Evolutionary conservation across 2,797 vertebrate genomes (phyloP).

Genomic region (Falco cherrug): DNA sequence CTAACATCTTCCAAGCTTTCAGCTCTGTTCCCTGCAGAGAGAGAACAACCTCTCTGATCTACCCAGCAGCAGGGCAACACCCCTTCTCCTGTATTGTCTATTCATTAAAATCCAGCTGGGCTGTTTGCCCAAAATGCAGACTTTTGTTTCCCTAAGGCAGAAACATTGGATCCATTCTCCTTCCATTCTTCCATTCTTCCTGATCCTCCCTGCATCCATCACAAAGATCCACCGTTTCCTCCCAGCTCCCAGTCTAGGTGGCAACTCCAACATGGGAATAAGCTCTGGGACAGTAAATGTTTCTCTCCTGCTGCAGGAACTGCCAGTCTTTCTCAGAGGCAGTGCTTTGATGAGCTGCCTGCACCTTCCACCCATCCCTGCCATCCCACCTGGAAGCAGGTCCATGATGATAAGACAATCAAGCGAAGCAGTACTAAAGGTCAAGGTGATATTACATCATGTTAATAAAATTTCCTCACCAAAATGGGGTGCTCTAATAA

Average conservation of each 20-base stretch:
- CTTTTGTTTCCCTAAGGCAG: not conserved
- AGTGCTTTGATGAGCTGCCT: slow-evolving; percentile 1
- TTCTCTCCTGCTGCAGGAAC: not conserved
- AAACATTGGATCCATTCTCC: not conserved
- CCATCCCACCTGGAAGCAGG: not conserved
- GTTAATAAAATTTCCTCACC: slow-evolving; percentile 8
- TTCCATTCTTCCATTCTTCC: not conserved
- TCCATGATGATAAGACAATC: not conserved
- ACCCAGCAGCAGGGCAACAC: not conserved
- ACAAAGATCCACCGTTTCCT: not conserved
- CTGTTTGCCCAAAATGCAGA: not conserved
- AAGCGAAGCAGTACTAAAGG: slow-evolving; percentile 28
- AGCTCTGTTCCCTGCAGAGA: not conserved
- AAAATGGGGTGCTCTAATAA: not conserved
- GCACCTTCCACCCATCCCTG: not conserved
- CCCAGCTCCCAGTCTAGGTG: not conserved
- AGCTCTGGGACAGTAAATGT: not conserved
- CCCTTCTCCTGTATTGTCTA: not conserved
- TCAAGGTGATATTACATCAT: slow-evolving; percentile 5
- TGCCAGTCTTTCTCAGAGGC: not conserved
- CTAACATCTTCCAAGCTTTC: not conserved
- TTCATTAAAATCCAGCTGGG: not conserved
- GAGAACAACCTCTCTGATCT: not conserved
- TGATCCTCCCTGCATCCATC: not conserved
- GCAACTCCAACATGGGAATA: not conserved